Base-by-base conservation (phyloP, 1,140 invertebrate genomes). In the Apocrypta bakeri region DNA sequence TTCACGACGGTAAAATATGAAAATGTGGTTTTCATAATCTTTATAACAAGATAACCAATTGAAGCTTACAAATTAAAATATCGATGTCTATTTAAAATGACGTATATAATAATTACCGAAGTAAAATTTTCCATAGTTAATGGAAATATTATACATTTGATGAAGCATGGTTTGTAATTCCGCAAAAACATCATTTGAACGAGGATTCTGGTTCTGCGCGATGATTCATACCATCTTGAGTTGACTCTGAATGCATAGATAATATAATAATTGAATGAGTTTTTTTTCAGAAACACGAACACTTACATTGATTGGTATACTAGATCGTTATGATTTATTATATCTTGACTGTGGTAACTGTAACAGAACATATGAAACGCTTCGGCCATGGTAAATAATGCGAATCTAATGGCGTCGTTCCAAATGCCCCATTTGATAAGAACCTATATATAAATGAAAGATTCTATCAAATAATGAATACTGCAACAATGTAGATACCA, bases 181-280 rank as follows among this genome's bases (percentile, higher is more conserved):
- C 83, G 75, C 79, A 68, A 56, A 2, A 83, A 27, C 66, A 83
- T 77, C 25, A 83, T 48, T 27, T 33, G 64, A 25, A 83, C n/a
- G 9, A 83, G 27, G 25, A 25, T 48, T 63, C 68, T 27, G 14
- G 68, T 75, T 69, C 29, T 71, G 1, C 63, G n/a, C 8, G 66
- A 69, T 24, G 74, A 17, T 29, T 14, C 21, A 71, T 77, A 77
- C 81, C 74, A 83, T 17, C 9, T 42, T 1, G 74, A 71, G 25
- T 21, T n/a, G 6, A 11, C 40, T 83, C 81, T 83, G 8, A 37
- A 71, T n/a, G 33, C 33, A n/a, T n/a, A 71, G 12, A 56, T n/a
- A 64, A 37, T 6, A 71, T 33, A 4, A 21, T 6, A n/a, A 56
- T 37, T 37, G 2, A 37, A 31, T n/a, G 1, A 0, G 21, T n/a